These are phyloP conservation scores for Drosophila mimica DNA, from an alignment of 2,888 invertebrate genomes.

Conservation along the genomic window DNA sequence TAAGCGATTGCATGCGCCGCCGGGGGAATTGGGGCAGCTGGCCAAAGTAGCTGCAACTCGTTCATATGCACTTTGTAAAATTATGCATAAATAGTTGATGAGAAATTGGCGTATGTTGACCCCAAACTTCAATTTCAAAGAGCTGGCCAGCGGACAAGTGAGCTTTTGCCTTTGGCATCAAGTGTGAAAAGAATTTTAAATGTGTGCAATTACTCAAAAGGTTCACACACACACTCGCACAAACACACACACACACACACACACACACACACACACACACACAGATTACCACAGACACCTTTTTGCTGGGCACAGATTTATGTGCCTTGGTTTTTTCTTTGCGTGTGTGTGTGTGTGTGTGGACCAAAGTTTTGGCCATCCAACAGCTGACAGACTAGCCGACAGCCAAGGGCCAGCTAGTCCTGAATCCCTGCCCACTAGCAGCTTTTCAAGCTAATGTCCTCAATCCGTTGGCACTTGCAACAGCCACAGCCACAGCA, in stretches of 20 bases:
- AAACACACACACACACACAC: conserved; percentile 18
- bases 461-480: conserved; percentile 76
- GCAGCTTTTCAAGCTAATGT: conserved; percentile 75
- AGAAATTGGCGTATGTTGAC: conserved; percentile 69
- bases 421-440: conserved; percentile 35
- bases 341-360: conserved; percentile 12
- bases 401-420: conserved; percentile 16
- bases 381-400: conserved; percentile 53
- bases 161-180: conserved; percentile 63
- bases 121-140: conserved; percentile 51
- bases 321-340: conserved; percentile 46
- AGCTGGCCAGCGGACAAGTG: conserved; percentile 29
- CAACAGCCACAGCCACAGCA: conserved; percentile 40
- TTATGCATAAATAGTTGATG: conserved; percentile 72
- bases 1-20: conserved; percentile 35
- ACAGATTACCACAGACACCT: conserved; percentile 38
- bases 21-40: background rate
- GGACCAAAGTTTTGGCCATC: conserved; percentile 57
- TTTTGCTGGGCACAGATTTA: conserved; percentile 62
- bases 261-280: conserved; percentile 23
- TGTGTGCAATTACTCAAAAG: conserved; percentile 79
- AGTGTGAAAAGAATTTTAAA: conserved; percentile 78
- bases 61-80: conserved; percentile 65
- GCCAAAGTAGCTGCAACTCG: background rate
- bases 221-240: conserved; percentile 17